A percentile compares a stretch with the other conserved stretches of the same genome.
phyloP scores from a whole-genome alignment of 2,888 invertebrate species.

The Drosophila hamatofila region DNA sequence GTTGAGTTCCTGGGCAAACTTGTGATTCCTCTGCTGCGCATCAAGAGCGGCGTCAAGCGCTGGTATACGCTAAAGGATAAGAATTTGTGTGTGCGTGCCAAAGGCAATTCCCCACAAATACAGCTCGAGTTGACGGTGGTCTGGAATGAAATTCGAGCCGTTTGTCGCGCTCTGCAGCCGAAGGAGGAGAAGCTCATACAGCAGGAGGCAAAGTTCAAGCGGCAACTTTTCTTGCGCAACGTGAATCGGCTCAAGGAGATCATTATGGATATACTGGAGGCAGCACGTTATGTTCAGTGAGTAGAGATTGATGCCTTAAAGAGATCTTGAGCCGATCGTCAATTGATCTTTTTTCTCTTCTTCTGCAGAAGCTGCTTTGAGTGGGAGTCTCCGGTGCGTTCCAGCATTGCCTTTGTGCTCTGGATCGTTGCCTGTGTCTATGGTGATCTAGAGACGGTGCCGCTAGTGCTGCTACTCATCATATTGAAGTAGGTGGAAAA shows the following conservation, averaged over 20 bases:
- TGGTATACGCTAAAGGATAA: constrained; percentile 99
- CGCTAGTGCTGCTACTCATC: constrained; percentile 93
- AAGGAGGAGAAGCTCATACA: constrained; percentile 98
- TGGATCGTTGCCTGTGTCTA: constrained; percentile 96
- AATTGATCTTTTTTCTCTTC: constrained; percentile 2
- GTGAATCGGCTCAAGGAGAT: constrained; percentile 96
- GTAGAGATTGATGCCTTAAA: constrained; percentile 70
- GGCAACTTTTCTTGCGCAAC: constrained; percentile 96
- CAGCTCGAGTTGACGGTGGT: constrained; percentile 94
- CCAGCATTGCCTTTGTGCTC: constrained; percentile 92
- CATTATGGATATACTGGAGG: constrained; percentile 94
- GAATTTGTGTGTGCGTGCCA: constrained; percentile 95
- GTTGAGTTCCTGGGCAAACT: constrained; percentile 98
- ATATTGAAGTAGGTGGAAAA: constrained; percentile 87
- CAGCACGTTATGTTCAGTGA: constrained; percentile 96
- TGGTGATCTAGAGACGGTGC: constrained; percentile 98
- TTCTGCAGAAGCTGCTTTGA: constrained; percentile 95
- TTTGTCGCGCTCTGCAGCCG: constrained; percentile 96
- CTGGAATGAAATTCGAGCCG: constrained; percentile 97
- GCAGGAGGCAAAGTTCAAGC: constrained; percentile 97
- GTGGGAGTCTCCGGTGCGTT: constrained; percentile 96
- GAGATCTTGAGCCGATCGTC: background rate
- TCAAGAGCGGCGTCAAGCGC: constrained; percentile 95
- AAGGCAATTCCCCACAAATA: constrained; percentile 93
- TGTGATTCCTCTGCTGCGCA: constrained; percentile 93